Conservation (phyloP, 2,797 vertebrate genomes). For the Fundulus diaphanus region DNA sequence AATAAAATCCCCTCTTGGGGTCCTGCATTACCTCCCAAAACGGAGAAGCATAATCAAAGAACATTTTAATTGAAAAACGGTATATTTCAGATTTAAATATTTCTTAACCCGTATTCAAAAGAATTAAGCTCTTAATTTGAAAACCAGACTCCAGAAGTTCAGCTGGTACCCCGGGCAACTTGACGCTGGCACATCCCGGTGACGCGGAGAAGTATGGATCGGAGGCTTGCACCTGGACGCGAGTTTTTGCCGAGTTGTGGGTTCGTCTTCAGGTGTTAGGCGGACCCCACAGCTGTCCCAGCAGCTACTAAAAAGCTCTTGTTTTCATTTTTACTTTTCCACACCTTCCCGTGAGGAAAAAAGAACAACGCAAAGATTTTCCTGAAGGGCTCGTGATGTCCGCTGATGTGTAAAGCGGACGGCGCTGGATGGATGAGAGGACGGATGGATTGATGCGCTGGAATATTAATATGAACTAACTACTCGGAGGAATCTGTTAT, state of each 20-base stretch:
- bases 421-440: slow-evolving; percentile 32
- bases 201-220: slow-evolving; percentile 38
- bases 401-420: slow-evolving; percentile 38
- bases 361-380: not conserved
- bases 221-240: slow-evolving; percentile 56
- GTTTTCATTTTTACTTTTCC: not conserved
- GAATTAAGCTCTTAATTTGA: slow-evolving; percentile 43
- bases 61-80: not conserved
- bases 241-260: slow-evolving; percentile 62
- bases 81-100: not conserved
- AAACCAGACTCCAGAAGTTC: not conserved
- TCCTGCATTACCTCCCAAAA: not conserved
- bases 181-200: slow-evolving; percentile 25
- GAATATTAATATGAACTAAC: slow-evolving; percentile 67
- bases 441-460: slow-evolving; percentile 48
- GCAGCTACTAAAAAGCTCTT: not conserved
- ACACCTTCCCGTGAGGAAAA: not conserved
- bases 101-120: no score
- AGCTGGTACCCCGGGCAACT: accelerated
- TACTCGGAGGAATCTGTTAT: slow-evolving; percentile 16
- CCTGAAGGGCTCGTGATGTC: slow-evolving; percentile 18
- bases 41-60: not conserved
- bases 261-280: slow-evolving; percentile 49
- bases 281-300: slow-evolving; percentile 19
- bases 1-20: not conserved